Conservation (phyloP, 1,140 invertebrate species). For the Rhopalosiphum maidis region DNA sequence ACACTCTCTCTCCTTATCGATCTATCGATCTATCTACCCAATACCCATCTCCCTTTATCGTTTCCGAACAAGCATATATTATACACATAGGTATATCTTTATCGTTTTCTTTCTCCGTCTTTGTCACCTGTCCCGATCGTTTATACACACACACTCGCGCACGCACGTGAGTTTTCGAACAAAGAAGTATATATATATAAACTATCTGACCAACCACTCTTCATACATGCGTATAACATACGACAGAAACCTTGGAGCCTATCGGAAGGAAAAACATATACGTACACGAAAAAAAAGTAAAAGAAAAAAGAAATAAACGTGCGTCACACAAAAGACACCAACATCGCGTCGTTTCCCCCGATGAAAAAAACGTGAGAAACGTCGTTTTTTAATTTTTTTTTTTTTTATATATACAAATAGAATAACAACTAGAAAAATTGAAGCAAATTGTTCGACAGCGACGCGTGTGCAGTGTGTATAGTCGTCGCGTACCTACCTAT, state of each 20-base stretch:
- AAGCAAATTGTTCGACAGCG: slow-evolving; percentile 29
- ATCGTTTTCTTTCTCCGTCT: neutral
- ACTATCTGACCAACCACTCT: slow-evolving; percentile 32
- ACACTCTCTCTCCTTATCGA: neutral
- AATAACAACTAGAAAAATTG: slow-evolving; percentile 26
- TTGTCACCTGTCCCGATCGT: slow-evolving; percentile 54
- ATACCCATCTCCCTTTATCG: neutral
- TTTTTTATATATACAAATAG: neutral
- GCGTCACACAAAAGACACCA: slow-evolving; percentile 46
- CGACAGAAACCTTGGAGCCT: slow-evolving; percentile 1
- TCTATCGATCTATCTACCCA: neutral
- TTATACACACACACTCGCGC: slow-evolving; percentile 27
- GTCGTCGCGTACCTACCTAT: neutral
- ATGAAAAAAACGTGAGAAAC: slow-evolving; percentile 41
- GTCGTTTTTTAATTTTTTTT: slow-evolving; percentile 21
- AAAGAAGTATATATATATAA: slow-evolving; percentile 32
- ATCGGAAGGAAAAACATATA: slow-evolving; percentile 35
- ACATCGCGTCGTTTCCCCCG: neutral
- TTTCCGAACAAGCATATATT: neutral
- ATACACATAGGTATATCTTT: neutral
- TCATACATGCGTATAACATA: neutral
- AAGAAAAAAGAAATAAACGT: slow-evolving; percentile 35
- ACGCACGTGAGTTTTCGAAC: slow-evolving; percentile 32
- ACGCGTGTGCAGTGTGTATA: neutral
- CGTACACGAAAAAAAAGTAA: neutral